Conservation (phyloP, 2,113 vertebrate species). For the Alouatta palliata region DNA sequence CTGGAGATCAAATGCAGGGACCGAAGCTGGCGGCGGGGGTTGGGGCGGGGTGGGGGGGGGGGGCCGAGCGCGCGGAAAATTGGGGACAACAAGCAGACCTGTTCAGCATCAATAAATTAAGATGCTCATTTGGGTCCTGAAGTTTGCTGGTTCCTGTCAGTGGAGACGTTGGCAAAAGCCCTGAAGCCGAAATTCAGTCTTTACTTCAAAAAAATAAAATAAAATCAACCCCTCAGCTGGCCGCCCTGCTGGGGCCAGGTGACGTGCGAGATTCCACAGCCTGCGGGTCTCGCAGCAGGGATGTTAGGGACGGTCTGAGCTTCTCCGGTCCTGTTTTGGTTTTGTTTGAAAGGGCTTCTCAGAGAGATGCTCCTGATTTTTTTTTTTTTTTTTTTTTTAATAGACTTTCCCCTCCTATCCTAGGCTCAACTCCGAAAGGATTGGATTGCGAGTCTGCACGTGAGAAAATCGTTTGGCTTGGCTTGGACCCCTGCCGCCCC, state of each 20-base stretch:
- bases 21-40: not conserved
- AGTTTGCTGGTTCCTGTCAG: conserved; percentile 68
- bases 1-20: not conserved
- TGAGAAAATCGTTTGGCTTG: conserved; percentile 72
- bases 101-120: conserved; percentile 71
- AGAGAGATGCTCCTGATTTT: conserved; percentile 62
- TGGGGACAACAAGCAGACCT: not conserved
- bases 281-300: conserved; percentile 52
- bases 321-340: conserved; percentile 60
- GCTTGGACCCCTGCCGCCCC: conserved; percentile 66
- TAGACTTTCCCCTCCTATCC: conserved; percentile 63
- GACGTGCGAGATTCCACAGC: conserved; percentile 63
- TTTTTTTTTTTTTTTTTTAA: conserved; percentile 56
- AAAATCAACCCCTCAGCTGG: conserved; percentile 53
- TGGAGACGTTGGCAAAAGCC: conserved; percentile 60
- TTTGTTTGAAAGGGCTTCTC: conserved; percentile 68
- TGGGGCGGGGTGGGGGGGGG: not conserved
- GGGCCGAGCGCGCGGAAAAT: not conserved
- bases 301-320: conserved; percentile 54
- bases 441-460: conserved; percentile 74
- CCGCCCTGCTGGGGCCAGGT: conserved; percentile 72
- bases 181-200: not conserved
- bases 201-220: conserved; percentile 60
- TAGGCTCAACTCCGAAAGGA: conserved; percentile 73
- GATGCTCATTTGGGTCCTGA: conserved; percentile 56